phyloP scores from a whole-genome alignment of 2,888 invertebrate species.

The Drosophila kanekoi region DNA sequence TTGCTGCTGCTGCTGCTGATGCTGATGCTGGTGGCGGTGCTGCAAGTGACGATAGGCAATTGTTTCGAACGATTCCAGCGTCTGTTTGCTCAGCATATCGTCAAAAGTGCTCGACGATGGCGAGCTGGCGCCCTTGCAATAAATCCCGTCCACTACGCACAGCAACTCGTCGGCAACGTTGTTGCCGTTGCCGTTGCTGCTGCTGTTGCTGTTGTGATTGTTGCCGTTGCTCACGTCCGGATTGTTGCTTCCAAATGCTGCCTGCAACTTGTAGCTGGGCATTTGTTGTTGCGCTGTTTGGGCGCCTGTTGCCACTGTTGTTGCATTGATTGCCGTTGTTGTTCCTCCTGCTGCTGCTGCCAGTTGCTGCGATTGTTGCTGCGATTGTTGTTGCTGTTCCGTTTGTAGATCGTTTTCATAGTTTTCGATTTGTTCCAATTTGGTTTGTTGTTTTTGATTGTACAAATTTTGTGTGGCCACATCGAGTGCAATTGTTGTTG shows the following conservation, averaged over 20 bases:
- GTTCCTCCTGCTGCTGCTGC: constrained; percentile 42
- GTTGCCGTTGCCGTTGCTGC: constrained; percentile 41
- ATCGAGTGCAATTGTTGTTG: constrained; percentile 66
- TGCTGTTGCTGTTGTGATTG: constrained; percentile 29
- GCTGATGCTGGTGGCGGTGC: constrained; percentile 36
- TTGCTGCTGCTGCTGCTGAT: constrained; percentile 37
- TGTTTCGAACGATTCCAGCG: constrained; percentile 83
- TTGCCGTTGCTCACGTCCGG: constrained; percentile 22
- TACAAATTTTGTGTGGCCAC: constrained; percentile 81
- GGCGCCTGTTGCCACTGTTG: constrained; percentile 27
- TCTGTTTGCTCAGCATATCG: constrained; percentile 82
- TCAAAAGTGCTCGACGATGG: constrained; percentile 80
- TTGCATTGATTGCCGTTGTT: constrained; percentile 38
- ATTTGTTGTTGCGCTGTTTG: constrained; percentile 43
- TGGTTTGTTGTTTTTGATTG: constrained; percentile 82
- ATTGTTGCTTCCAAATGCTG: constrained; percentile 25
- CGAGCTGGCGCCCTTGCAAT: constrained; percentile 80
- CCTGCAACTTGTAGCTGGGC: constrained; percentile 33
- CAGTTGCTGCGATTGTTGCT: constrained; percentile 38
- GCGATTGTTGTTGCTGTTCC: constrained; percentile 68
- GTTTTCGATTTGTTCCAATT: constrained; percentile 84
- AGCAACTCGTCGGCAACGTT: constrained; percentile 74
- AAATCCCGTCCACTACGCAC: constrained; percentile 77
- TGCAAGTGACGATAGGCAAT: constrained; percentile 83
- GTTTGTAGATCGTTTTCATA: constrained; percentile 81